Percentiles rank a stretch among this genome's conserved stretches.
These are phyloP conservation scores for Mugil cephalus DNA, from an alignment of 2,113 vertebrate species.

Conservation along the genomic window DNA sequence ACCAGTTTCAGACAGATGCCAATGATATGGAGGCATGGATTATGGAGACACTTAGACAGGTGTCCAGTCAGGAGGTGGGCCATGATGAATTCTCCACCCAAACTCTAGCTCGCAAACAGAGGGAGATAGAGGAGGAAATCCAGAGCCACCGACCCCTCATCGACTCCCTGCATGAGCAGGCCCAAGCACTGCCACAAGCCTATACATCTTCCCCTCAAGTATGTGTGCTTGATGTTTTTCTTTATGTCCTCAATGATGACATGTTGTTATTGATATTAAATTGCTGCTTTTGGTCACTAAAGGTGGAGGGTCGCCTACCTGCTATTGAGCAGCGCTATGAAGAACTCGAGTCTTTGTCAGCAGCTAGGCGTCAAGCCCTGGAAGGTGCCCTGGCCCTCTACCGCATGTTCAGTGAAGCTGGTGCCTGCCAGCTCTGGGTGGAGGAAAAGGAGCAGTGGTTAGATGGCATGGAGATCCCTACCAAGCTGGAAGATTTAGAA, in stretches of 20 bases:
- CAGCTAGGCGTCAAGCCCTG: constrained; percentile 85
- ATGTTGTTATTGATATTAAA: constrained; percentile 4
- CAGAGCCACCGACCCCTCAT: constrained; percentile 88
- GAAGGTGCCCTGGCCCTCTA: constrained; percentile 89
- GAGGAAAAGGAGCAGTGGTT: constrained; percentile 97
- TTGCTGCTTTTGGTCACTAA: constrained; percentile 23
- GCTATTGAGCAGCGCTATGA: constrained; percentile 87
- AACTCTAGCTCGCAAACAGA: constrained; percentile 91
- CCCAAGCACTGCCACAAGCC: constrained; percentile 75
- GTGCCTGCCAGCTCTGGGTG: constrained; percentile 94
- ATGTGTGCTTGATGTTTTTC: constrained; percentile 30
- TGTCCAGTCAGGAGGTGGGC: constrained; percentile 91
- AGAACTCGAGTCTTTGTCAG: constrained; percentile 86
- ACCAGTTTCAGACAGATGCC: constrained; percentile 93
- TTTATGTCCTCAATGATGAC: constrained; percentile 11
- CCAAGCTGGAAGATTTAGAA: constrained; percentile 94
- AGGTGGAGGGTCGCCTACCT: constrained; percentile 86
- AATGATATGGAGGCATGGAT: constrained; percentile 92
- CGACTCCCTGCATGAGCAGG: constrained; percentile 90
- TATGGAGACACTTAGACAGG: constrained; percentile 88
- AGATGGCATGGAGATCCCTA: constrained; percentile 88
- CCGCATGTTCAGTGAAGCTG: constrained; percentile 94
- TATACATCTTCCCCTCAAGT: constrained; percentile 78
- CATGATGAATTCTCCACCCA: constrained; percentile 94
- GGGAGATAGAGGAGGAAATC: constrained; percentile 93